Percentiles rank a stretch among this genome's conserved stretches.
Conservation (phyloP, 2,113 vertebrate genomes). For the Prietella phreatophila region DNA sequence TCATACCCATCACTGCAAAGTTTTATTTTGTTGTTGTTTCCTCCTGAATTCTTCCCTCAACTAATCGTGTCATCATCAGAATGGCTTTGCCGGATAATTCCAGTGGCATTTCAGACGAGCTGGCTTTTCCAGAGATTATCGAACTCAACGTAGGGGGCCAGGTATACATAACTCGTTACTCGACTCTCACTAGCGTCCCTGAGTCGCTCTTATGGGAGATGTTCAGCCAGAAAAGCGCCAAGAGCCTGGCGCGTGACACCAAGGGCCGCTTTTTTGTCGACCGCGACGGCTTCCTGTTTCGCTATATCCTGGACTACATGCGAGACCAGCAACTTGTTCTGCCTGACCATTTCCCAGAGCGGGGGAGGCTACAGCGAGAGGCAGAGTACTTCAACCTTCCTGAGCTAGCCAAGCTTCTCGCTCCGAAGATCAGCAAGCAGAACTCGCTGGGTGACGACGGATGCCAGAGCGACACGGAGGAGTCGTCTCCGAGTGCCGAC, state of each 20-base stretch:
- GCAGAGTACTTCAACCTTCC: conserved; percentile 90
- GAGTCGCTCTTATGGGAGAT: conserved; percentile 89
- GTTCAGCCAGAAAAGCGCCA: conserved; percentile 81
- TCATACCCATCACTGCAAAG: conserved; percentile 3
- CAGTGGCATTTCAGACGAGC: conserved; percentile 74
- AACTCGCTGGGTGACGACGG: conserved; percentile 84
- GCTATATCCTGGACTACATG: conserved; percentile 93
- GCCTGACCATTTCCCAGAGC: conserved; percentile 90
- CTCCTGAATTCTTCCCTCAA: background rate
- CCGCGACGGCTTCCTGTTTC: conserved; percentile 90
- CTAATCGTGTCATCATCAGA: background rate
- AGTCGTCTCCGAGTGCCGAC: conserved; percentile 76
- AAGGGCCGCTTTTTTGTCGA: conserved; percentile 93
- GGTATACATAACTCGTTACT: conserved; percentile 91
- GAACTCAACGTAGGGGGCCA: conserved; percentile 94
- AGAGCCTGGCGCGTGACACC: conserved; percentile 83
- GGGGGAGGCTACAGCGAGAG: conserved; percentile 85
- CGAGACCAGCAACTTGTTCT: conserved; percentile 88
- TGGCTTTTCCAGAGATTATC: conserved; percentile 85
- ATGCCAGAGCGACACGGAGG: conserved; percentile 85
- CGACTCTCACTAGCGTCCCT: conserved; percentile 84
- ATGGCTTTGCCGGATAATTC: conserved; percentile 84
- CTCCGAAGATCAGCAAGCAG: conserved; percentile 84
- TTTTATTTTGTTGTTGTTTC: background rate
- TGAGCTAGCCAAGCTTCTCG: conserved; percentile 81